Evolutionary conservation across 2,888 invertebrate genomes (phyloP).

Genomic region (Atrina japonica): DNA sequence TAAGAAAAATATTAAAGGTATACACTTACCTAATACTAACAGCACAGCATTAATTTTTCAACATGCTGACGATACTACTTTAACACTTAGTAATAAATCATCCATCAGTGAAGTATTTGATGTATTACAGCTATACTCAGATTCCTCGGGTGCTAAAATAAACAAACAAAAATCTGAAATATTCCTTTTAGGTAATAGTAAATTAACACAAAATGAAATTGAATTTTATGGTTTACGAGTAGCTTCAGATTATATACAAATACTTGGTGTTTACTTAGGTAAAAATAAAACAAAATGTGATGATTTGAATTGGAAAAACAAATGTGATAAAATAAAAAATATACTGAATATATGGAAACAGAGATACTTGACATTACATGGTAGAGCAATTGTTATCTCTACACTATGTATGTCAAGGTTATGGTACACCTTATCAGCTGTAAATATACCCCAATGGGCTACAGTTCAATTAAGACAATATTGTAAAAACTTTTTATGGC

Average conservation of each 20-base stretch:
- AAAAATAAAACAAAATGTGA: neutral
- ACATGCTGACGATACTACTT: no score
- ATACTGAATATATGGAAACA: neutral
- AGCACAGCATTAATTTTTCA: conserved; percentile 14
- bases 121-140: conserved; percentile 17
- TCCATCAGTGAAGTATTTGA: no score
- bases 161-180: no score
- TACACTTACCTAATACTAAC: neutral
- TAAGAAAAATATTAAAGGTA: conserved; percentile 17
- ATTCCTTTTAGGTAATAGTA: no score
- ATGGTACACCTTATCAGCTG: conserved; percentile 10
- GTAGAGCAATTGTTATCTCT: conserved; percentile 8
- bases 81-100: conserved; percentile 11
- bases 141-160: no score
- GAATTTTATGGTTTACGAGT: neutral
- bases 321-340: neutral
- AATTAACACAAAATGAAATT: neutral
- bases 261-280: no score
- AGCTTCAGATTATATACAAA: conserved; percentile 2
- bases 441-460: neutral
- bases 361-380: no score
- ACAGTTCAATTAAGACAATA: neutral
- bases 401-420: conserved; percentile 14
- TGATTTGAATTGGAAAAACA: conserved; percentile 11
- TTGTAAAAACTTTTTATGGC: conserved; percentile 19